Conservation (phyloP, 2,113 vertebrate species). For the Vombatus ursinus region DNA sequence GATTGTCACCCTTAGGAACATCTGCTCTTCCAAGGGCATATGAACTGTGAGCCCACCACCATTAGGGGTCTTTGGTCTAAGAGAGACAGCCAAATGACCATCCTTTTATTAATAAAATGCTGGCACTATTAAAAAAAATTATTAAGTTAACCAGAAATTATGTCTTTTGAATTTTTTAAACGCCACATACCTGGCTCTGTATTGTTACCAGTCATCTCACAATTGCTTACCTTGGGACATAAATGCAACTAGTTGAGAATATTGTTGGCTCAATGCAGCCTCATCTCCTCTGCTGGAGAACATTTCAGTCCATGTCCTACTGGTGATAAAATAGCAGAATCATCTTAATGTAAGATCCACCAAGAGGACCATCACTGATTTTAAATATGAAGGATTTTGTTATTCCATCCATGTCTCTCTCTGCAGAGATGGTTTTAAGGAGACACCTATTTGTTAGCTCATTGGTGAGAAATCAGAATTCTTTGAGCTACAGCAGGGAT, state of each 20-base stretch:
- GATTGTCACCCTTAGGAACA: no score
- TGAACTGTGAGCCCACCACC: no score
- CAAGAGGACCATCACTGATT: not conserved
- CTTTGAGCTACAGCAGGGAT: not conserved
- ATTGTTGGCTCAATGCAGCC: not conserved
- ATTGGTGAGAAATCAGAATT: not conserved
- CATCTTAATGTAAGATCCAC: not conserved
- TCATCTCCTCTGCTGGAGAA: not conserved
- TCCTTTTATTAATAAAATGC: no score
- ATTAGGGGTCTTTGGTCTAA: no score
- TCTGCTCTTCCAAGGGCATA: no score
- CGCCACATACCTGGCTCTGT: not conserved
- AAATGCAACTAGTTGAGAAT: not conserved
- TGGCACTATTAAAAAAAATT: no score
- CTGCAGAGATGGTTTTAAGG: not conserved
- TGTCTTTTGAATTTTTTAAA: no score
- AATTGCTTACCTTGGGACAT: not conserved
- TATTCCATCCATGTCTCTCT: not conserved
- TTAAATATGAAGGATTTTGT: not conserved
- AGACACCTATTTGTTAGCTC: not conserved
- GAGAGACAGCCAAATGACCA: no score
- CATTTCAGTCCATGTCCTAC: not conserved
- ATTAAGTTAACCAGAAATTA: no score
- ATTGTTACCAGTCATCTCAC: not conserved
- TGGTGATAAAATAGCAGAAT: not conserved